These are phyloP conservation scores for Glyphotaelius pellucidus DNA, from an alignment of 2,888 invertebrate genomes.

Conservation along the genomic window DNA sequence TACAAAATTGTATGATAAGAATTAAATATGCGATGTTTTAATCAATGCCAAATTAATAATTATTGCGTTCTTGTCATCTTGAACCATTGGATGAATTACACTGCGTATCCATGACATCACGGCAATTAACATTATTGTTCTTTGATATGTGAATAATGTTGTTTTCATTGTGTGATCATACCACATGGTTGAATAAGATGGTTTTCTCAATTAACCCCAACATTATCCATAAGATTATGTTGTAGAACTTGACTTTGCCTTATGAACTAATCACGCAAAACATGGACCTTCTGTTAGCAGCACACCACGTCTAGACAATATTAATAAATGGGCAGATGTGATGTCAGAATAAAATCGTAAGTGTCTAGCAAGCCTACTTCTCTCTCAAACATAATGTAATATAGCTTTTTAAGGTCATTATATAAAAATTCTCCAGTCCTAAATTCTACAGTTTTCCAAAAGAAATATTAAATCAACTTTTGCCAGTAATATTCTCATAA, in stretches of 20 bases:
- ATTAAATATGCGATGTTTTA: neutral
- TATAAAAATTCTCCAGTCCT: too few species aligned
- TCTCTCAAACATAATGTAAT: neutral
- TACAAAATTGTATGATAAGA: too few species aligned
- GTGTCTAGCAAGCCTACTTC: neutral
- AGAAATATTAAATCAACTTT: too few species aligned
- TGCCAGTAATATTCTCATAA: too few species aligned
- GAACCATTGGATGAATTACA: neutral
- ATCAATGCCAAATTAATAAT: neutral
- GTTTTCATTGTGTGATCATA: neutral
- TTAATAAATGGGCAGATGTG: neutral
- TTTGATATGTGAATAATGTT: neutral
- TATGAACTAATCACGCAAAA: neutral
- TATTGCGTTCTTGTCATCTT: neutral
- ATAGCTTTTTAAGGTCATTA: neutral
- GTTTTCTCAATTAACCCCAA: conserved; percentile 11
- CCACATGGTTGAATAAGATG: neutral
- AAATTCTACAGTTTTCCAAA: too few species aligned
- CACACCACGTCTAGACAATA: neutral
- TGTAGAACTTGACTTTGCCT: conserved; percentile 3
- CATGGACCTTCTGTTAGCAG: neutral
- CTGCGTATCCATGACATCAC: neutral
- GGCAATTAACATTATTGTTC: neutral
- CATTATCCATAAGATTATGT: neutral
- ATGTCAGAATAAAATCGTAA: neutral